Conservation (phyloP, 2,113 vertebrate genomes). For the Rhizomys pruinosus region DNA sequence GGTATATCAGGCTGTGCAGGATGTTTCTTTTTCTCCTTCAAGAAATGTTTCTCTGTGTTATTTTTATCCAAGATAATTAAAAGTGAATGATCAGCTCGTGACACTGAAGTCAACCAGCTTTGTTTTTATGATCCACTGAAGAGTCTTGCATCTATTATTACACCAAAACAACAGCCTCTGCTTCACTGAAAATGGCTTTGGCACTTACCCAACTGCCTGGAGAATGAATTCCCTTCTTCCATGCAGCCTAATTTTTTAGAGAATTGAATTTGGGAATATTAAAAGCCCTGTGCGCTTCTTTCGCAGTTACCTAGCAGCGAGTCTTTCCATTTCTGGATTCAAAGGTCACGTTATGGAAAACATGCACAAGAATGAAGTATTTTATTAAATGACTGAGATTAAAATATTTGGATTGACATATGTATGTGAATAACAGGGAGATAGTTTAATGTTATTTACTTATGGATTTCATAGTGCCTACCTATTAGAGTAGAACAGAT, state of each 20-base stretch:
- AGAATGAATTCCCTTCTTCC: neutral
- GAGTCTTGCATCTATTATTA: neutral
- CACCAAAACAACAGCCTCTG: neutral
- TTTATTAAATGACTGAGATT: conserved; percentile 1
- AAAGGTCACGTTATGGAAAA: neutral
- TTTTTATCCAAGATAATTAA: conserved; percentile 42
- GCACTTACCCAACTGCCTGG: neutral
- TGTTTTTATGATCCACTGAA: neutral
- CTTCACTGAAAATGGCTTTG: neutral
- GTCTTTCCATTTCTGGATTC: neutral
- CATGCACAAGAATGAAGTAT: neutral
- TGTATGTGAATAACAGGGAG: neutral
- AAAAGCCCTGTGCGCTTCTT: neutral
- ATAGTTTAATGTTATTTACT: neutral
- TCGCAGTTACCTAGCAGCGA: neutral
- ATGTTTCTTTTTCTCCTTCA: neutral
- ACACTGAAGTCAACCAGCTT: neutral
- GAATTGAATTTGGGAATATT: neutral
- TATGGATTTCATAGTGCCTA: neutral
- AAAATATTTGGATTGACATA: neutral
- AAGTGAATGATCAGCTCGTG: neutral
- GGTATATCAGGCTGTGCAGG: neutral
- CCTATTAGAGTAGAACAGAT: neutral
- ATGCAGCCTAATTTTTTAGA: neutral
- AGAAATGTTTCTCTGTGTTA: conserved; percentile 6